These are phyloP conservation scores for Cromileptes altivelis DNA, from an alignment of 2,113 vertebrate genomes.

Conservation along the genomic window DNA sequence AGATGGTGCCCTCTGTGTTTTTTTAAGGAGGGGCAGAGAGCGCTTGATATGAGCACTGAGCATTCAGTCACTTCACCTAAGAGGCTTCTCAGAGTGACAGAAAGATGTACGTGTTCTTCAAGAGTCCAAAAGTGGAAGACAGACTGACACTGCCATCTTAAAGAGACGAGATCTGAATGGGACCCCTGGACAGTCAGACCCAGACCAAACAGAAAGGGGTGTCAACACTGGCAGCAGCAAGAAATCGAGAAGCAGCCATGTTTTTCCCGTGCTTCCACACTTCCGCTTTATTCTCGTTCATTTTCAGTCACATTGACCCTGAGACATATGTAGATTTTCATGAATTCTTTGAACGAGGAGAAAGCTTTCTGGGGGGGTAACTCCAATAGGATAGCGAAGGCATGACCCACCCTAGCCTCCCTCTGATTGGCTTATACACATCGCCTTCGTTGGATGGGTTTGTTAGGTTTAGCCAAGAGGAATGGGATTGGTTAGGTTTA, in stretches of 20 bases:
- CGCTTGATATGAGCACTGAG: slow-evolving; percentile 5
- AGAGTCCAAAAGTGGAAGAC: not conserved
- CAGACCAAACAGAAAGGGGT: not conserved
- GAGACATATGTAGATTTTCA: too few species aligned
- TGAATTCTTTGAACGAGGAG: too few species aligned
- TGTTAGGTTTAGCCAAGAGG: too few species aligned
- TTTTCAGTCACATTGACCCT: too few species aligned
- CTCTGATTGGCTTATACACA: too few species aligned
- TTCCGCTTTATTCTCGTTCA: not conserved
- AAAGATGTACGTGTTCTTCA: not conserved
- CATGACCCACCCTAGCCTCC: too few species aligned
- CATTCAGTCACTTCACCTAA: not conserved
- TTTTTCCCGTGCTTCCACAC: not conserved
- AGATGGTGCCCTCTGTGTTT: slow-evolving; percentile 34
- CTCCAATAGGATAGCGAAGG: too few species aligned
- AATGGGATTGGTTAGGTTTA: too few species aligned
- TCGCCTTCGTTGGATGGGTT: too few species aligned
- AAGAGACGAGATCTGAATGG: not conserved
- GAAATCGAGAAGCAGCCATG: not conserved
- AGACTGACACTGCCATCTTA: not conserved
- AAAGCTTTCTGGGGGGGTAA: too few species aligned
- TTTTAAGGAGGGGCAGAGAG: slow-evolving; percentile 44
- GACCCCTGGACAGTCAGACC: not conserved
- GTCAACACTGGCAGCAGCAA: not conserved
- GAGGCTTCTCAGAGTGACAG: slow-evolving; percentile 7